Evolutionary conservation across 2,113 vertebrate species (phyloP), one percentile per base, ranked within the genome.

Genomic region (Nycticebus coucang): DNA sequence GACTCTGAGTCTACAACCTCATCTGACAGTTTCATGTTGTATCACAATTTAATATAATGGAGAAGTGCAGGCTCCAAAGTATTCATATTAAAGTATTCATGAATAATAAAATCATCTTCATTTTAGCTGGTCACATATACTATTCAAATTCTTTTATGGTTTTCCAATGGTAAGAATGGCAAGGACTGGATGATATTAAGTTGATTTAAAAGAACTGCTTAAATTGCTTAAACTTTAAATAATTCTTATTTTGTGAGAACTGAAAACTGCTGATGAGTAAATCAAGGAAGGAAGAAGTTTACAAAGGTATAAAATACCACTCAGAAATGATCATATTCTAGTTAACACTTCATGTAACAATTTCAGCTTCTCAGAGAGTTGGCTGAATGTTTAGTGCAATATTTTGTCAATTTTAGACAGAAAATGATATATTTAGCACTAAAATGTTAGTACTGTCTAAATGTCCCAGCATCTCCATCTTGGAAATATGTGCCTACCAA

Each of bases 91-190:
- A 97, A 93, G 92, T 95, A 89, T 97, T 98, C 95, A 96, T 97
- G 97, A 98, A 97, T 97, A 98, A 97, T 98, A 97, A 97, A 98
- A 97, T 97, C 94, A 97, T 95, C 86, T 97, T 97, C 95, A 91
- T 97, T 96, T 97, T 96, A 97, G 96, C 68, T 95, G 93, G 94
- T 96, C 98, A 97, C 81, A 90, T 97, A 74, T 87, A 95, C 96
- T 96, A 97, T 97, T 97, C 95, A 97, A 97, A 97, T 98, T 97
- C 97, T 98, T 98, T 98, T 97, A 97, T 72, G 94, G 26, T 78
- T 82, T 97, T 97, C 95, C 96, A 97, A 91, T 84, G 87, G 92
- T 96, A 97, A 98, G 97, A 95, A 37, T 96, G 80, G 91, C 84
- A 90, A 97, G 96, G 80, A 91, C 81, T 89, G 41, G 82, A 96